Evolutionary conservation across 1,140 invertebrate genomes (phyloP).

Genomic region (Battus philenor): DNA sequence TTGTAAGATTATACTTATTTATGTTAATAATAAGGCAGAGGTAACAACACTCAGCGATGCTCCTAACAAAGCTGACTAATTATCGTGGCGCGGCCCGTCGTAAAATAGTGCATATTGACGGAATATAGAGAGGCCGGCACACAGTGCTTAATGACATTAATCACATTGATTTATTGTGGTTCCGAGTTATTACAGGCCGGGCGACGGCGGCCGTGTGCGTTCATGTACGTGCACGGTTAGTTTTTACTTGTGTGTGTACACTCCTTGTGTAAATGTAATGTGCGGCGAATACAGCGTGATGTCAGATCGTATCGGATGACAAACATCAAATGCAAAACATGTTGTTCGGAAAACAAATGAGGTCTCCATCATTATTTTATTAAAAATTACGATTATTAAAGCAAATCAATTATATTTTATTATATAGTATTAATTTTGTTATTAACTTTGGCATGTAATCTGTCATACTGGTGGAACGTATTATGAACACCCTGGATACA

Average conservation of each 20-base stretch:
- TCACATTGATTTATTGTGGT: constrained; percentile 76
- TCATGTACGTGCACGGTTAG: constrained; percentile 26
- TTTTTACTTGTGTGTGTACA: constrained; percentile 34
- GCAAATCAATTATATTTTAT: too few species aligned
- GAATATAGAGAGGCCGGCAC: constrained; percentile 75
- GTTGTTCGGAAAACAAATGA: background rate
- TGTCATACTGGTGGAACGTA: background rate
- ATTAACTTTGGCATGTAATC: too few species aligned
- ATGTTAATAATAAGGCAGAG: constrained; percentile 32
- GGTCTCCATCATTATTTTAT: background rate
- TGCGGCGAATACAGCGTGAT: constrained; percentile 45
- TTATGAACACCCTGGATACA: constrained; percentile 48
- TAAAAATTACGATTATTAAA: background rate
- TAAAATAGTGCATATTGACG: constrained; percentile 76
- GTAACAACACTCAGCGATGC: constrained; percentile 56
- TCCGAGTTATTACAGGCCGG: constrained; percentile 75
- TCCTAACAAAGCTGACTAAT: constrained; percentile 74
- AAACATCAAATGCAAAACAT: constrained; percentile 12
- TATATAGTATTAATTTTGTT: too few species aligned
- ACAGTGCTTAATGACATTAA: constrained; percentile 76
- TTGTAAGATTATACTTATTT: constrained; percentile 36
- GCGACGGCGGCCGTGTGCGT: constrained; percentile 45
- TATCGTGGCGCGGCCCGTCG: constrained; percentile 69
- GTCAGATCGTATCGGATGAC: constrained; percentile 20
- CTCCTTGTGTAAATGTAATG: constrained; percentile 63